A percentile compares a stretch with the other conserved stretches of the same genome.
These are phyloP conservation scores for Drosophila rufa DNA, from an alignment of 1,140 invertebrate species.

Conservation along the genomic window DNA sequence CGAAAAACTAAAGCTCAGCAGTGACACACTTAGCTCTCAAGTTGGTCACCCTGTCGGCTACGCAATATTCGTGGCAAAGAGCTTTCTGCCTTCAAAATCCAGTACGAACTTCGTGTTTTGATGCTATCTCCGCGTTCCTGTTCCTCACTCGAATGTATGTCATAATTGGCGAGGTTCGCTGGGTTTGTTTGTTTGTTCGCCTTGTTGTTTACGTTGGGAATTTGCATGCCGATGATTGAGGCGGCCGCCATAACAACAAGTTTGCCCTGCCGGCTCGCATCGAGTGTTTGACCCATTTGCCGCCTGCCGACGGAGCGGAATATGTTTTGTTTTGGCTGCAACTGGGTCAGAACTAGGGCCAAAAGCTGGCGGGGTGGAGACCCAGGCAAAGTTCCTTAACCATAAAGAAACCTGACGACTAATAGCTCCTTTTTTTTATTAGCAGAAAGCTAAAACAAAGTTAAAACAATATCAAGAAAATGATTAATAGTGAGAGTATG, in stretches of 20 bases:
- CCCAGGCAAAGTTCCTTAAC: not conserved
- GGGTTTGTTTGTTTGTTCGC: conserved; percentile 13
- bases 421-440: conserved; percentile 19
- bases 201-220: conserved; percentile 44
- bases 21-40: conserved; percentile 47
- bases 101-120: conserved; percentile 12
- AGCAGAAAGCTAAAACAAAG: conserved; percentile 52
- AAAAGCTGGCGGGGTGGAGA: not conserved
- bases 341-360: conserved; percentile 36
- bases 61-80: conserved; percentile 50
- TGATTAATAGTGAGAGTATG: no score
- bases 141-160: conserved; percentile 38
- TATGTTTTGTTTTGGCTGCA: conserved; percentile 36
- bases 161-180: conserved; percentile 37
- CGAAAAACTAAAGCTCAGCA: conserved; percentile 15
- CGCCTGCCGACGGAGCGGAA: conserved; percentile 13
- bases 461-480: not conserved
- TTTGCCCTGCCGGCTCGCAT: conserved; percentile 40
- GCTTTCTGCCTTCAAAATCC: conserved; percentile 5
- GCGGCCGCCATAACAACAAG: conserved; percentile 50
- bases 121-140: conserved; percentile 37
- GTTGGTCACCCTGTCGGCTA: conserved; percentile 62
- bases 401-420: conserved; percentile 8
- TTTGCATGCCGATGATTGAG: conserved; percentile 46
- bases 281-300: conserved; percentile 46